Evolutionary conservation across 92 coral and sea anemone genomes (phyloP), one percentile per base, ranked within the genome.

Genomic region (Virgularia gustaviana): DNA sequence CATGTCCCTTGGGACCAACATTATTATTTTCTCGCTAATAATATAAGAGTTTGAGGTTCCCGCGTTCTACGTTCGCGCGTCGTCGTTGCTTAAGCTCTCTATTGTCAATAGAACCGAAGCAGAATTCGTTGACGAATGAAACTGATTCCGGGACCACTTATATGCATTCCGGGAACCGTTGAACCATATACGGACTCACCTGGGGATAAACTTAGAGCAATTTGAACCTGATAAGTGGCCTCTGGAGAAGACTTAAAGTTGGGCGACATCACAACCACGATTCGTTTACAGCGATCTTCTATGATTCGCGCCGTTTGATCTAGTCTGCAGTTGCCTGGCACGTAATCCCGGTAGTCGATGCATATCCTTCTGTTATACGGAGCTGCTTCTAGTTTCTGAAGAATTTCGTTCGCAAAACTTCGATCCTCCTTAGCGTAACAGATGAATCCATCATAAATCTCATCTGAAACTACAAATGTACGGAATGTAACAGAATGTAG

Each of bases 191-290:
- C 45, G 7, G 13, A 3, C 58, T 75, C 31, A 92, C 98, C 98
- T 87, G 88, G 94, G 9, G 98, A 92, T 31, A 87, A 61, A 36
- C 58, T 59, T 2, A 92, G 57, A 15, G 89, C 98, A 72, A 92
- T 71, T 36, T 85, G 82, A 8, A 89, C 94, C 60, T 89, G 89
- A 39, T 76, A 87, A 61, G 85, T 94, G 47, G 98, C 90, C 31
- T 76, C 77, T 38, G 78, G 66, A 12, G 83, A 83, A 36, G 36
- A 76, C 73, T 57, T 76, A 64, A 92, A 92, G 76, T 85, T 79
- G 34, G 81, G 82, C 9, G 98, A 89, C 72, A 92, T 45, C n/a
- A 92, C 75, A 2, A 86, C 78, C 33, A 92, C 75, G 36, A 92
- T 80, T 43, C 76, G 85, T 35, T 72, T 78, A 67, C 96, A 92